Evolutionary conservation across 2,797 vertebrate genomes (phyloP), one percentile per base, ranked within the genome.

Genomic region (Odontamblyopus rebecca): DNA sequence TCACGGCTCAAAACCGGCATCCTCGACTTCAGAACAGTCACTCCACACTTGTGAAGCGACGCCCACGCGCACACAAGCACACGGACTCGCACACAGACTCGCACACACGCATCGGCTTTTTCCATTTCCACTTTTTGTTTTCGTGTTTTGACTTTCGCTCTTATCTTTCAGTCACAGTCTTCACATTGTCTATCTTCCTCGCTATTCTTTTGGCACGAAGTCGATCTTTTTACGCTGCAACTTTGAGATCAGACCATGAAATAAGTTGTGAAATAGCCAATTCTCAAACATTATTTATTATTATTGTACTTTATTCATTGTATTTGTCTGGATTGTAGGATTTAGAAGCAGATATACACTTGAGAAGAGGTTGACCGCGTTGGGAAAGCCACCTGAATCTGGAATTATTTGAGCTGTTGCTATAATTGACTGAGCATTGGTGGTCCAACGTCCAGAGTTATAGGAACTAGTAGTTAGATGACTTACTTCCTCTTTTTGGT

Each of bases 1-100:
- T 67, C 19, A 66, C 65, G 70, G 71, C 76, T 61, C 38, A 77
- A 73, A 77, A 82, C 59, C 74, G 44, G 27, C n/a, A 44, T 83
- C 62, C 69, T n/a, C 61, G 72, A 73, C 0, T 13, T 77, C 61
- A 68, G 9, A 51, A 51, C 64, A 50, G 50, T 48, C 57, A 15
- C 38, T 69, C 66, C 63, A 15, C 61, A 70, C 67, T 67, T 54
- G 60, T 63, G 27, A 61, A 12, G 48, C 68, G 65, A 54, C 69
- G 61, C 74, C 75, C 44, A 23, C 69, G 61, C 80, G 67, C 80
- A 61, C 63, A 6, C 57, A 5, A 54, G 19, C 44, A 64, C 68
- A 6, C 57, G 6, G 41, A 29, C 41, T 19, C 23, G 23, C 68
- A 62, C 80, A 70, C 80, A 64, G 66, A 5, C 53, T 5, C 59